These are phyloP conservation scores for Coregonus suidteri DNA, from an alignment of 2,797 vertebrate species.

Conservation along the genomic window DNA sequence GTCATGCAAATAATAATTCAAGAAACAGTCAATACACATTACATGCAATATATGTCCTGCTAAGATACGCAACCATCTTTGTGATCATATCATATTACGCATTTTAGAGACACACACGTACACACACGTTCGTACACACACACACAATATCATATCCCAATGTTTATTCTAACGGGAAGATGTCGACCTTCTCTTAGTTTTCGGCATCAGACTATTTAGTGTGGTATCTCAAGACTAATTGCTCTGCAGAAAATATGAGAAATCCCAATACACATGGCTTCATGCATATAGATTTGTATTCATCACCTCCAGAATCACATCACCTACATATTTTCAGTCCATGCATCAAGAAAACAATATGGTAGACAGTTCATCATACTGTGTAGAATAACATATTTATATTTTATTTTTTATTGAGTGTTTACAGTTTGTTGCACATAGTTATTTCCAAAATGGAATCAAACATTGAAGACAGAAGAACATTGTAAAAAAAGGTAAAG, in stretches of 20 bases:
- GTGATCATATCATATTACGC: no score
- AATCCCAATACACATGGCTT: slow-evolving; percentile 47
- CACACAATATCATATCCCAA: slow-evolving; percentile 4
- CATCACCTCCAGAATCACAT: slow-evolving; percentile 32
- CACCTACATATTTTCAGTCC: slow-evolving; percentile 24
- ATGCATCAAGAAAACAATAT: slow-evolving; percentile 11
- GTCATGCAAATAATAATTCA: not conserved
- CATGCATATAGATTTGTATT: slow-evolving; percentile 37
- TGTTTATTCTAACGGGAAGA: not conserved
- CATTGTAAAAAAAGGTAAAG: no score
- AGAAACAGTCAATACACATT: no score
- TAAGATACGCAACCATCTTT: no score
- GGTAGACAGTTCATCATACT: no score
- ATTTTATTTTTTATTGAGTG: no score
- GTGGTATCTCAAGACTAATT: slow-evolving; percentile 47
- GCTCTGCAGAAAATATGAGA: slow-evolving; percentile 42
- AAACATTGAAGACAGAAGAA: no score
- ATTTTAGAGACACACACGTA: no score
- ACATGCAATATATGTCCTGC: no score
- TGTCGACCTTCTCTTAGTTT: not conserved
- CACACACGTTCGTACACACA: not conserved
- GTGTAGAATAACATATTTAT: no score
- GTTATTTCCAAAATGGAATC: no score
- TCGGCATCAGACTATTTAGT: slow-evolving; percentile 34
- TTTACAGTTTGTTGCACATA: no score